Percentiles rank a stretch among this genome's conserved stretches.
phyloP scores from a whole-genome alignment of 2,797 vertebrate genomes.

The Chelmon rostratus region DNA sequence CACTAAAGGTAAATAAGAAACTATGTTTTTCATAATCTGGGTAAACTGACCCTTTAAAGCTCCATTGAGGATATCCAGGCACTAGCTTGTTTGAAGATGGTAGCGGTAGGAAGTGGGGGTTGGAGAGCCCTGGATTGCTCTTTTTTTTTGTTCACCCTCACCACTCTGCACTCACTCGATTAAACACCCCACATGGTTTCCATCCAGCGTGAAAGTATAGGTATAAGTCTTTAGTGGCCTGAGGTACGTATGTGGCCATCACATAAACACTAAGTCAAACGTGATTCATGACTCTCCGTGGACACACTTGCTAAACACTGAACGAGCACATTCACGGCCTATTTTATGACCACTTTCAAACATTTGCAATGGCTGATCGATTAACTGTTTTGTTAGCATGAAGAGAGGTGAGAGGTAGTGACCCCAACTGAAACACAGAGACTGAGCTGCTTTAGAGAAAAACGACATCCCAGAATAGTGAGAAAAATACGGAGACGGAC shows the following conservation, averaged over 20 bases:
- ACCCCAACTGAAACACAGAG: background rate
- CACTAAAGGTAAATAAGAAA: background rate
- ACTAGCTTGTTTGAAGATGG: constrained; percentile 32
- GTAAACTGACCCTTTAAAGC: constrained; percentile 30
- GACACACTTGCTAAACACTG: constrained; percentile 10
- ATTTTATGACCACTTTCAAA: constrained; percentile 37
- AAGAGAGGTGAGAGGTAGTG: constrained; percentile 13
- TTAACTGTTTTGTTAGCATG: constrained; percentile 38
- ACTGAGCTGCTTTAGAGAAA: background rate
- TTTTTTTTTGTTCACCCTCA: constrained; percentile 8
- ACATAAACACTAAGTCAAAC: constrained; percentile 27
- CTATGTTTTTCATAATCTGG: background rate
- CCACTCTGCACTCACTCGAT: background rate
- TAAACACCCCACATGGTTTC: constrained; percentile 3
- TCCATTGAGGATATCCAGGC: constrained; percentile 44
- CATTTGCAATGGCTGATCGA: constrained; percentile 15
- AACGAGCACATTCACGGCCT: background rate
- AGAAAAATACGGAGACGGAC: background rate
- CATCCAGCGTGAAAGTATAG: background rate
- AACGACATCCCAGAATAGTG: background rate
- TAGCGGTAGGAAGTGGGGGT: background rate
- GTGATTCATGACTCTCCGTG: constrained; percentile 26
- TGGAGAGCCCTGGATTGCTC: background rate
- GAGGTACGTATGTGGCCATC: constrained; percentile 7
- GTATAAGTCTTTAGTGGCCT: background rate